These are phyloP conservation scores for Leguminivora glycinivorella DNA, from an alignment of 1,140 invertebrate genomes.

Conservation along the genomic window DNA sequence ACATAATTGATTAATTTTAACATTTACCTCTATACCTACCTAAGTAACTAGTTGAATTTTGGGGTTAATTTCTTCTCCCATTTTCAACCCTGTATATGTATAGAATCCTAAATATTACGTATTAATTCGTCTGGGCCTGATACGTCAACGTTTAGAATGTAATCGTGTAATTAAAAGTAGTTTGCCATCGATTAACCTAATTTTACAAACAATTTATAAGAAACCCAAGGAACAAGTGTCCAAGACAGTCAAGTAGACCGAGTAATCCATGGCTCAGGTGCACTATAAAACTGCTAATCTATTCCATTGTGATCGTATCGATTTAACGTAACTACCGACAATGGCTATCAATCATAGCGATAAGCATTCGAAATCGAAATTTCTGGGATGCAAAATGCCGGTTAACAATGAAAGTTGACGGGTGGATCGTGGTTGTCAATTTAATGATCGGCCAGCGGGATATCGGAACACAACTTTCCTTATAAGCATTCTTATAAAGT, in stretches of 20 bases:
- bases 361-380: constrained; percentile 45
- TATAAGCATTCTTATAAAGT: constrained; percentile 52
- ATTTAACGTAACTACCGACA: constrained; percentile 39
- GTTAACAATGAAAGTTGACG: constrained; percentile 61
- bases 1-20: too few species aligned
- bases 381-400: constrained; percentile 50
- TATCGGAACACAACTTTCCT: constrained; percentile 60
- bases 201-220: too few species aligned
- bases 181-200: too few species aligned
- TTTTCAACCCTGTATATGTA: too few species aligned
- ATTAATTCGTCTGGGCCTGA: background rate
- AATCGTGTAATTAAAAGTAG: too few species aligned
- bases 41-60: too few species aligned
- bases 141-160: background rate
- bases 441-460: constrained; percentile 54
- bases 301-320: constrained; percentile 30
- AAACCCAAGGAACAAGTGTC: background rate
- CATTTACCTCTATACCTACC: too few species aligned
- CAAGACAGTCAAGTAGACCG: background rate
- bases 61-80: too few species aligned
- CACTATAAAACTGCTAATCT: constrained; percentile 24
- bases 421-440: constrained; percentile 56
- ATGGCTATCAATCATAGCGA: constrained; percentile 51
- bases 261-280: constrained; percentile 11
- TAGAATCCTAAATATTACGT: too few species aligned